Percentiles rank a stretch among this genome's conserved stretches.
Evolutionary conservation across 2,888 invertebrate species (phyloP).

Genomic region (Agrochola lychnidis): DNA sequence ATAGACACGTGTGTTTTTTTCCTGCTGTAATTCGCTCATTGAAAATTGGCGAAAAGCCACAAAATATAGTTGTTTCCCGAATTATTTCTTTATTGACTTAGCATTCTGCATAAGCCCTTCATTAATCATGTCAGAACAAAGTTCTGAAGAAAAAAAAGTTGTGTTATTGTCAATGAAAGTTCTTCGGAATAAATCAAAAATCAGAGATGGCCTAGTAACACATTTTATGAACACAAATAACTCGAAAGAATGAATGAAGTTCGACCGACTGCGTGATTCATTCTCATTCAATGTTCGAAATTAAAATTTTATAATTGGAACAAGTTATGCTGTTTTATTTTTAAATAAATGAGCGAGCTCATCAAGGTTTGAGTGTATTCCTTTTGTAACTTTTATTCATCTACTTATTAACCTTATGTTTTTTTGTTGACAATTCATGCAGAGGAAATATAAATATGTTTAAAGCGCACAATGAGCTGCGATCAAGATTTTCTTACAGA

Average conservation of each 20-base stretch:
- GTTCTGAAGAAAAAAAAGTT: slow-evolving; percentile 13
- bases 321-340: slow-evolving; percentile 50
- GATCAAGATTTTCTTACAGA: neutral
- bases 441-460: neutral
- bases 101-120: slow-evolving; percentile 40
- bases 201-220: slow-evolving; percentile 69
- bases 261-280: slow-evolving; percentile 44
- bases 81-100: slow-evolving; percentile 22
- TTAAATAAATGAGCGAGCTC: slow-evolving; percentile 43
- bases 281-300: slow-evolving; percentile 59
- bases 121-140: slow-evolving; percentile 46
- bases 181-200: slow-evolving; percentile 45
- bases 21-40: neutral
- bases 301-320: slow-evolving; percentile 63
- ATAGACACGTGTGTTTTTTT: neutral
- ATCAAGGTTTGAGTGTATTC: slow-evolving; percentile 46
- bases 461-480: neutral
- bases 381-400: slow-evolving; percentile 29
- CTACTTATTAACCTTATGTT: neutral
- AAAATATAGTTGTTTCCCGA: slow-evolving; percentile 12
- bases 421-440: neutral
- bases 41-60: slow-evolving; percentile 41
- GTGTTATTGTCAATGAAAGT: slow-evolving; percentile 37
- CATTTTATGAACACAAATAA: slow-evolving; percentile 63
- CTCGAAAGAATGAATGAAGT: slow-evolving; percentile 63